Base-by-base conservation (phyloP, 1,140 invertebrate species). In the Caerostris extrusa region DNA sequence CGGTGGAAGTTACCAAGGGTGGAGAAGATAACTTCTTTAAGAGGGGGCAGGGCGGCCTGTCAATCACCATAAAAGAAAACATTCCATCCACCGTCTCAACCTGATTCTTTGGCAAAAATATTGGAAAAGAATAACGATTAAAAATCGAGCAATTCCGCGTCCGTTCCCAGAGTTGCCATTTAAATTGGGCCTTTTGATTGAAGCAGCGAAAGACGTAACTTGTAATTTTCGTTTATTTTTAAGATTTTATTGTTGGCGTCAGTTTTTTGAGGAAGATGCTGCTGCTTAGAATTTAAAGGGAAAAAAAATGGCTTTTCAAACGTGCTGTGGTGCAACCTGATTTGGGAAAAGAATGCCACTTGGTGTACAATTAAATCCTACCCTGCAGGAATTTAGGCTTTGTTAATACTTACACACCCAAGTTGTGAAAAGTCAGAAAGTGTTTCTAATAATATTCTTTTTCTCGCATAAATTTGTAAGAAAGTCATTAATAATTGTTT, bases 1-100 rank as follows among this genome's bases (percentile, higher is more conserved):
- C 19, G 82, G 82, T 85, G 55, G n/a, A 85, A 67, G 61, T 88
- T 71, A 55, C 69, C 88, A 77, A 89, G 87, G 87, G 87, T 89
- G 87, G 87, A 55, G 67, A 34, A 82, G 90, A 91, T 60, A 82
- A 91, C 69, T 91, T 91, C 90, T 82, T 88, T 57, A 64, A 64
- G 58, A 67, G 61, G 64, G 86, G 86, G 86, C 86, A 64, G 86
- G 86, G 86, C 86, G 34, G 50, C 86, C 19, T 64, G 86, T 88
- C 86, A 88, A 67, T 88, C 86, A 88, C 4, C 55, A 8, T 56
- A 53, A 58, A 3, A 85, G 34, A 34, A 81, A 34, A 81, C 71
- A 81, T 34, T 81, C 17, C 19, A 19, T 19, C 83, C 19, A 60
- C 83, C 57, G 83, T 85, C 83, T 19, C 83, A 64, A 88, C 56